Conservation (phyloP, 1,140 invertebrate species). For the Saccostrea glomerata region DNA sequence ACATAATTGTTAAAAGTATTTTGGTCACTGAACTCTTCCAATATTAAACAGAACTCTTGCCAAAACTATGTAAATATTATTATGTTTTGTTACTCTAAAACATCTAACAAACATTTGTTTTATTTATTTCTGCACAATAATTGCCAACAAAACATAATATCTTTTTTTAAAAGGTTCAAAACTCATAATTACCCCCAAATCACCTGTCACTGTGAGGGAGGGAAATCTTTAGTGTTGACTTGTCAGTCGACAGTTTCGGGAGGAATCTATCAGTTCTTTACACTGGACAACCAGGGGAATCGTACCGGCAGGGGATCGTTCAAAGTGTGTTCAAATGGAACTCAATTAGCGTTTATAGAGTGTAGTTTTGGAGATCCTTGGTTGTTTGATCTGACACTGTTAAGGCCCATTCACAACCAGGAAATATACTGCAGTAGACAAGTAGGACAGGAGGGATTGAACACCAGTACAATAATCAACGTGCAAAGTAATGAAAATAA, state of each 20-base stretch:
- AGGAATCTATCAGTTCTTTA: background rate
- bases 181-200: background rate
- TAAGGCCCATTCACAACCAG: slow-evolving; percentile 2
- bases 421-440: background rate
- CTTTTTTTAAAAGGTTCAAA: background rate
- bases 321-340: background rate
- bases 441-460: background rate
- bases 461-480: background rate
- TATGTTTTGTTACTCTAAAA: no score
- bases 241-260: background rate
- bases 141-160: no score
- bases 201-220: background rate
- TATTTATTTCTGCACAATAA: no score
- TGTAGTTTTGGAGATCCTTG: background rate
- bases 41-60: no score
- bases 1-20: no score
- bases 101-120: no score
- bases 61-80: no score
- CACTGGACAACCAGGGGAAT: background rate
- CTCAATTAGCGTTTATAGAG: background rate
- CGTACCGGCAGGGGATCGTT: background rate
- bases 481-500: background rate
- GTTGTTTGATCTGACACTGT: background rate
- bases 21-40: no score
- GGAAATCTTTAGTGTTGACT: background rate